A percentile compares a stretch with the other conserved stretches of the same genome.
These are phyloP conservation scores for Lordiphosa collinella DNA, from an alignment of 1,140 invertebrate species.

Conservation along the genomic window DNA sequence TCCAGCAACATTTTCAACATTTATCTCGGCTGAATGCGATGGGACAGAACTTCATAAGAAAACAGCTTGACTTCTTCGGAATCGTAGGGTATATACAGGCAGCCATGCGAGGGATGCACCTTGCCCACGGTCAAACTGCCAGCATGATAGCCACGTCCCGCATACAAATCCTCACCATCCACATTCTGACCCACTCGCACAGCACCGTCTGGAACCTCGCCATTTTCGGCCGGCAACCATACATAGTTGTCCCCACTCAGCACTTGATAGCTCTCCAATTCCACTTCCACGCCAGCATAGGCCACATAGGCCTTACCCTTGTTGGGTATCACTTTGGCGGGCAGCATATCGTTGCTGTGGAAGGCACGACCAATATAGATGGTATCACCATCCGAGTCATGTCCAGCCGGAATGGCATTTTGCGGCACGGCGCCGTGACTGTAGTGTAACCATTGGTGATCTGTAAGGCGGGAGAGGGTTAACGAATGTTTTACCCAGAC, in stretches of 20 bases:
- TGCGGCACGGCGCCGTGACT: conserved; percentile 58
- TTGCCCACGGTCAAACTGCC: conserved; percentile 87
- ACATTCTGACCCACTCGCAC: conserved; percentile 81
- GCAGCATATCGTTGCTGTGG: conserved; percentile 86
- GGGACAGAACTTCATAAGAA: conserved; percentile 64
- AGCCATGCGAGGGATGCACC: conserved; percentile 85
- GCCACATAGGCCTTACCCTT: conserved; percentile 72
- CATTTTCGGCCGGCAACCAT: conserved; percentile 80
- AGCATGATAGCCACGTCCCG: conserved; percentile 83
- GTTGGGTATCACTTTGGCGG: conserved; percentile 87
- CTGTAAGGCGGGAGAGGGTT: conserved; percentile 16
- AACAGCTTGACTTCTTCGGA: conserved; percentile 82
- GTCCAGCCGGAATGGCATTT: conserved; percentile 85
- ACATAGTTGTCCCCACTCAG: conserved; percentile 80
- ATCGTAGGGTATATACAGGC: conserved; percentile 86
- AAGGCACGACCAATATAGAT: conserved; percentile 88
- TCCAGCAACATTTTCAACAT: conserved; percentile 1
- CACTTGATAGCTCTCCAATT: conserved; percentile 75
- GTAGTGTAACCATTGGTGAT: conserved; percentile 54
- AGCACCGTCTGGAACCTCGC: conserved; percentile 81
- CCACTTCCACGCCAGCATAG: conserved; percentile 57
- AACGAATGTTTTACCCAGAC: not conserved
- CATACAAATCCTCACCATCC: conserved; percentile 83
- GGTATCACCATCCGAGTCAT: conserved; percentile 85
- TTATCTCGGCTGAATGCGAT: conserved; percentile 44